phyloP scores from a whole-genome alignment of 2,797 vertebrate species.

The Hemitrygon akajei region DNA sequence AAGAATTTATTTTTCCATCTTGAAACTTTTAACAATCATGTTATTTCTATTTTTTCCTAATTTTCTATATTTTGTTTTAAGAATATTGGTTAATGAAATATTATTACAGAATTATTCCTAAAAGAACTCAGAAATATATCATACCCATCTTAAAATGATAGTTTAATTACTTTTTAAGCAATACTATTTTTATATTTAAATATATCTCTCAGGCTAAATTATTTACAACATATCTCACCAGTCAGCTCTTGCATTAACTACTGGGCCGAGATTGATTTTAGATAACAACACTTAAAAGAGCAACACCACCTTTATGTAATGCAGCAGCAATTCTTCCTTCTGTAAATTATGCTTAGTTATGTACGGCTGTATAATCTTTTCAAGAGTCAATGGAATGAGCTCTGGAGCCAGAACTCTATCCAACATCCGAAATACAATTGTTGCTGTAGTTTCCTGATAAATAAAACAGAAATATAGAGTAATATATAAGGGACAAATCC shows the following conservation, averaged over 20 bases:
- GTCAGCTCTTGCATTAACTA: background rate
- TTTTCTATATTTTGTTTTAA: background rate
- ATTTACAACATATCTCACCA: too few species aligned
- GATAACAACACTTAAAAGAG: background rate
- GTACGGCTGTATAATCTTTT: constrained; percentile 75
- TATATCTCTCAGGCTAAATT: background rate
- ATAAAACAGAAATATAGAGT: constrained; percentile 32
- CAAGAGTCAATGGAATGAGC: constrained; percentile 70
- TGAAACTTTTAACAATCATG: background rate
- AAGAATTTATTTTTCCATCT: background rate
- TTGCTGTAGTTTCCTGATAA: constrained; percentile 69
- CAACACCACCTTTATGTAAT: constrained; percentile 79
- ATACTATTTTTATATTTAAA: background rate
- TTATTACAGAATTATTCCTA: background rate
- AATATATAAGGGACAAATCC: background rate
- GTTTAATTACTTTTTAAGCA: background rate
- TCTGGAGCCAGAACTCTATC: constrained; percentile 86
- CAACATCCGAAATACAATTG: constrained; percentile 85
- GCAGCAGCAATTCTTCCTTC: constrained; percentile 77
- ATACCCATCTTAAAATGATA: background rate
- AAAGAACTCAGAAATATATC: too few species aligned
- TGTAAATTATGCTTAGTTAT: constrained; percentile 69
- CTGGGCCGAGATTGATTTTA: background rate
- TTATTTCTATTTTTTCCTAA: background rate
- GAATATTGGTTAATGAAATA: background rate